Evolutionary conservation across 2,888 invertebrate genomes (phyloP).

Genomic region (Cenopis cana): DNA sequence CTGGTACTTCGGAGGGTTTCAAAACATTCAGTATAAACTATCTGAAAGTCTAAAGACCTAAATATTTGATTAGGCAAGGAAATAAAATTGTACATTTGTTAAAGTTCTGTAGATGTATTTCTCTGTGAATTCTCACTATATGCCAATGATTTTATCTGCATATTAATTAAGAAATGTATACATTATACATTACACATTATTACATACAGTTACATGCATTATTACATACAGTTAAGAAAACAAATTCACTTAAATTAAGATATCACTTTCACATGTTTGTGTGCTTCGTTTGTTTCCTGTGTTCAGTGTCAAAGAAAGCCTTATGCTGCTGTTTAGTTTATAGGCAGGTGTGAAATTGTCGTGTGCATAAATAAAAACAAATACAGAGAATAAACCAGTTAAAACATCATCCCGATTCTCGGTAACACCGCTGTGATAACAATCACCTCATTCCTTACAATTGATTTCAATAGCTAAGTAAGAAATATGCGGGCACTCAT

Average conservation of each 20-base stretch:
- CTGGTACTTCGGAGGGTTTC: constrained; percentile 85
- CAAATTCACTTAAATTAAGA: constrained; percentile 6
- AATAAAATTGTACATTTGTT: constrained; percentile 40
- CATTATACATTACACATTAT: constrained; percentile 8
- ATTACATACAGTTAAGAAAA: constrained; percentile 15
- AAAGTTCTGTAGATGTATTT: constrained; percentile 3
- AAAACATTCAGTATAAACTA: constrained; percentile 84
- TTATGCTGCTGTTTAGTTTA: constrained; percentile 14
- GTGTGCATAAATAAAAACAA: neutral
- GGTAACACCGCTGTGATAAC: constrained; percentile 13
- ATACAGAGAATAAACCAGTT: constrained; percentile 11
- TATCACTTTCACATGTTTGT: constrained; percentile 8
- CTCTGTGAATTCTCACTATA: constrained; percentile 48
- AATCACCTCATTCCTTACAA: constrained; percentile 22
- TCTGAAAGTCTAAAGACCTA: constrained; percentile 55
- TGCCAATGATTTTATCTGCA: constrained; percentile 32
- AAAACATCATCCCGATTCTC: constrained; percentile 8
- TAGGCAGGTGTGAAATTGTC: constrained; percentile 4
- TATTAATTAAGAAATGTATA: constrained; percentile 20
- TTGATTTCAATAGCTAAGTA: constrained; percentile 16
- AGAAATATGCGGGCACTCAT: constrained; percentile 7
- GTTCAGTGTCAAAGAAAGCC: constrained; percentile 8
- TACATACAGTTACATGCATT: neutral
- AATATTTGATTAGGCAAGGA: constrained; percentile 23
- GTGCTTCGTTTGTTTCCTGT: constrained; percentile 8